Evolutionary conservation across 2,113 vertebrate genomes (phyloP).

Genomic region (Neogale vison): DNA sequence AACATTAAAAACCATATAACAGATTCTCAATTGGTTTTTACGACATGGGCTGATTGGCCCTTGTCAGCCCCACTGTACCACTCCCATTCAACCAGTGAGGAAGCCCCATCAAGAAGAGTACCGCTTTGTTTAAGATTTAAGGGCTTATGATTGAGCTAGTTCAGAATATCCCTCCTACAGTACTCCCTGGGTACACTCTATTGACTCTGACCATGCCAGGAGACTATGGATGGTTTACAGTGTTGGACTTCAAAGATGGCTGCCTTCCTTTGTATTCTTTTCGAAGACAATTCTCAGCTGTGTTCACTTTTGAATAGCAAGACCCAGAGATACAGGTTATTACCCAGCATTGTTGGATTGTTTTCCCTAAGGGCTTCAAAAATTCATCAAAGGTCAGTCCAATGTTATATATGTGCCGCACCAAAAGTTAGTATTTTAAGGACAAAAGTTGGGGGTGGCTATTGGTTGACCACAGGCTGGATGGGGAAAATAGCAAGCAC

Average conservation of each 20-base stretch:
- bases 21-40: neutral
- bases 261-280: neutral
- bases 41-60: neutral
- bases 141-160: neutral
- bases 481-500: neutral
- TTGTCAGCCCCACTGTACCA: neutral
- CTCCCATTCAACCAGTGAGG: neutral
- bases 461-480: neutral
- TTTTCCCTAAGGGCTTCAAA: neutral
- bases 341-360: neutral
- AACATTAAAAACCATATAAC: neutral
- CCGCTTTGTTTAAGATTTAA: neutral
- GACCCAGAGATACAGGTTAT: neutral
- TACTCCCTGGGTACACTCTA: neutral
- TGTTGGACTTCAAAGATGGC: neutral
- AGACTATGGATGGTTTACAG: neutral
- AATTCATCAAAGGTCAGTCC: neutral
- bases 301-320: neutral
- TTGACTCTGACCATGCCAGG: neutral
- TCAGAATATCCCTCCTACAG: neutral
- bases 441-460: neutral
- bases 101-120: neutral
- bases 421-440: neutral
- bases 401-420: neutral
- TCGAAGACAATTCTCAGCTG: neutral